These are phyloP conservation scores for Colletes collaris DNA, from an alignment of 2,888 invertebrate genomes.

Conservation along the genomic window DNA sequence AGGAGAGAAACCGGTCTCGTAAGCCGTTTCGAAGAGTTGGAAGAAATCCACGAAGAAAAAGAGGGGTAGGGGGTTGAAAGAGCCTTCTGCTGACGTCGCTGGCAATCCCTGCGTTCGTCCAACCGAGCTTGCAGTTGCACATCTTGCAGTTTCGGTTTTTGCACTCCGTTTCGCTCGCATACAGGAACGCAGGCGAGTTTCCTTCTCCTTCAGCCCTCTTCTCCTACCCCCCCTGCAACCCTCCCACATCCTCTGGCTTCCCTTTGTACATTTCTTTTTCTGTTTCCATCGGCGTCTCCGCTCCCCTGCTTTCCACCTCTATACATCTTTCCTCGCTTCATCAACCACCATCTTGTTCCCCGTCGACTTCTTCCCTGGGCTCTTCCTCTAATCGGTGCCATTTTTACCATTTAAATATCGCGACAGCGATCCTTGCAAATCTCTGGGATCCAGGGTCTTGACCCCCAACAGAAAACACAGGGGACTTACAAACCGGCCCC, in stretches of 20 bases:
- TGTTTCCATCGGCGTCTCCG: not conserved
- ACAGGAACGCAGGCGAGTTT: constrained; percentile 55
- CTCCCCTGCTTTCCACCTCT: not conserved
- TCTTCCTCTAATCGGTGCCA: not conserved
- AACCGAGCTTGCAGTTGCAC: constrained; percentile 69
- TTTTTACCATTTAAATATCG: not conserved
- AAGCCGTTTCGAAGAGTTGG: constrained; percentile 68
- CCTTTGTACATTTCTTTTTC: constrained; percentile 39
- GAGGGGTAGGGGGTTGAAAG: constrained; percentile 49
- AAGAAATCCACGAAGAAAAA: constrained; percentile 64
- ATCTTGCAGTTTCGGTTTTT: constrained; percentile 77
- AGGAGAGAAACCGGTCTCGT: constrained; percentile 47
- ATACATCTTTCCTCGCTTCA: constrained; percentile 11
- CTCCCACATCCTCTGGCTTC: constrained; percentile 15
- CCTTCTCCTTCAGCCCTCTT: constrained; percentile 31
- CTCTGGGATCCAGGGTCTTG: no score
- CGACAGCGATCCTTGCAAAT: no score
- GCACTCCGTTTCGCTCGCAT: constrained; percentile 60
- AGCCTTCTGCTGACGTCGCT: constrained; percentile 78
- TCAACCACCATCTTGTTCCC: not conserved
- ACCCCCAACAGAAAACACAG: no score
- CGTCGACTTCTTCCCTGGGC: not conserved
- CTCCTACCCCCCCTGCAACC: constrained; percentile 12
- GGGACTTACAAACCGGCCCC: no score
- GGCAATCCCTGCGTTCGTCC: constrained; percentile 75